A percentile compares a stretch with the other conserved stretches of the same genome.
phyloP scores from a whole-genome alignment of 2,797 vertebrate genomes.

The Gadopsis bispinosus region DNA sequence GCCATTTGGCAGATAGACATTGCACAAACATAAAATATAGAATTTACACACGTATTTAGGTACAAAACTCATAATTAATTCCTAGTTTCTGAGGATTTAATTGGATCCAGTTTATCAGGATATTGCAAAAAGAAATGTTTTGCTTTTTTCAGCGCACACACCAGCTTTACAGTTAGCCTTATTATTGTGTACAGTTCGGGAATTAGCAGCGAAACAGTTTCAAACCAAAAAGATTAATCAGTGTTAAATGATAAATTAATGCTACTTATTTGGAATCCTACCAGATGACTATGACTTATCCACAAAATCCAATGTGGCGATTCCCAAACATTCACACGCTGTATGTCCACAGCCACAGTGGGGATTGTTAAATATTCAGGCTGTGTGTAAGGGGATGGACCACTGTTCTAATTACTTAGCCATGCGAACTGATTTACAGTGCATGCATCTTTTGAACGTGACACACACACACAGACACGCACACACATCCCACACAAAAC shows the following conservation, averaged over 20 bases:
- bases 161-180: constrained; percentile 7
- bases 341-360: constrained; percentile 35
- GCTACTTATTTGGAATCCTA: constrained; percentile 56
- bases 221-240: constrained; percentile 38
- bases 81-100: constrained; percentile 10
- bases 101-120: constrained; percentile 37
- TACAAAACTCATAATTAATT: not conserved
- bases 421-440: constrained; percentile 76
- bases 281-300: constrained; percentile 54
- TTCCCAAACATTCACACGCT: constrained; percentile 30
- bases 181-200: not conserved
- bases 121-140: constrained; percentile 22
- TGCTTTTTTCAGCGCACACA: constrained; percentile 26
- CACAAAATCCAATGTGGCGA: constrained; percentile 34
- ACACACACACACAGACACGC: constrained; percentile 38
- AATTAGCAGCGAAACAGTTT: constrained; percentile 29
- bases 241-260: constrained; percentile 50
- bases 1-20: not conserved
- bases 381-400: constrained; percentile 63
- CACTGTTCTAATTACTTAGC: constrained; percentile 83
- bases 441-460: constrained; percentile 69
- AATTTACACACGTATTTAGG: not conserved
- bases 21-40: not conserved
- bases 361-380: constrained; percentile 71
- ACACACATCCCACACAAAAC: not conserved